These are phyloP conservation scores for Leptobrachium leishanense DNA, from an alignment of 2,113 vertebrate species.

Conservation along the genomic window DNA sequence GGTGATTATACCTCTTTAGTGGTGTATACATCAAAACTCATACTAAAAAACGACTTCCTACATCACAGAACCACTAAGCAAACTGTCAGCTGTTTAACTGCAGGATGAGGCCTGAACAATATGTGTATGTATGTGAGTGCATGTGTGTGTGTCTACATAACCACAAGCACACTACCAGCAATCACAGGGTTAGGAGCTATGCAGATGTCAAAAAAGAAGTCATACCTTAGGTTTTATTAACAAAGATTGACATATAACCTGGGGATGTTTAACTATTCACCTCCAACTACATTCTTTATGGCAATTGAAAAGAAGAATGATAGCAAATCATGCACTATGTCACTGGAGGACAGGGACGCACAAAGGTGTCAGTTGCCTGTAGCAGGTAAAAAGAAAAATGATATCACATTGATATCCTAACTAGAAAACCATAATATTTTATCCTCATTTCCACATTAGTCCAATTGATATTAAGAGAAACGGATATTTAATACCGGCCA, in stretches of 20 bases:
- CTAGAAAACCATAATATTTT: too few relatives aligned
- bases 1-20: not conserved
- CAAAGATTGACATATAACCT: constrained; percentile 7
- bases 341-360: not conserved
- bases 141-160: not conserved
- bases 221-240: not conserved
- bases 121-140: not conserved
- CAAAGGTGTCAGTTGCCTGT: not conserved
- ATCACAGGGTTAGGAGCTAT: constrained; percentile 1
- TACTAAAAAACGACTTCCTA: constrained; percentile 4
- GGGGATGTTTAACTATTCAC: not conserved
- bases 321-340: not conserved
- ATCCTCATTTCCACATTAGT: too few relatives aligned
- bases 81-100: constrained; percentile 9
- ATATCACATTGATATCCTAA: too few relatives aligned
- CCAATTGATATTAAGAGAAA: too few relatives aligned
- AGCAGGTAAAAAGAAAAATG: too few relatives aligned
- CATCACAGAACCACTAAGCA: not conserved
- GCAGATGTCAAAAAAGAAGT: not conserved
- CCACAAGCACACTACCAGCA: not conserved
- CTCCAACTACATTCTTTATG: constrained; percentile 23
- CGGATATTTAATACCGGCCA: too few relatives aligned
- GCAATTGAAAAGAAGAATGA: not conserved
- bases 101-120: constrained; percentile 17
- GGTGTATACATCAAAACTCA: not conserved